phyloP scores from a whole-genome alignment of 2,888 invertebrate genomes.

The Philereme transversata region DNA sequence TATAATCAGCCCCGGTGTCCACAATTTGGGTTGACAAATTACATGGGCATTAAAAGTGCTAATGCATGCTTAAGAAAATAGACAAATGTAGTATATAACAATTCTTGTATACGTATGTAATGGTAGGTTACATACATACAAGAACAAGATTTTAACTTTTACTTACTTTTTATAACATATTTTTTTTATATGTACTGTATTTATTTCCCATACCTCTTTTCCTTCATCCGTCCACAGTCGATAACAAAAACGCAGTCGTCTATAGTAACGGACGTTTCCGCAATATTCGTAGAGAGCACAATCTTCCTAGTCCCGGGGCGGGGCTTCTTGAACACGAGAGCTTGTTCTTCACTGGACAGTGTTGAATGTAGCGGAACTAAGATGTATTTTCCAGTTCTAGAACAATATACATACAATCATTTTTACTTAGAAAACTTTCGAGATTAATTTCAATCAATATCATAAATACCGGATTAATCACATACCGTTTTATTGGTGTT shows the following conservation, averaged over 20 bases:
- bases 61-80: too few species aligned
- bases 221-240: slow-evolving; percentile 96
- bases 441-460: too few species aligned
- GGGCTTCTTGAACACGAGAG: slow-evolving; percentile 88
- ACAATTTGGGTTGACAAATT: too few species aligned
- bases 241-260: slow-evolving; percentile 98
- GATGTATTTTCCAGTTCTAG: slow-evolving; percentile 85
- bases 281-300: slow-evolving; percentile 95
- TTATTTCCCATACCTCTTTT: slow-evolving; percentile 85
- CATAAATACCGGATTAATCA: too few species aligned
- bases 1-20: too few species aligned
- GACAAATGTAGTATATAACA: too few species aligned
- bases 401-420: slow-evolving; percentile 12
- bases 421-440: too few species aligned
- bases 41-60: too few species aligned
- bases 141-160: too few species aligned
- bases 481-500: too few species aligned
- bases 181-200: not conserved
- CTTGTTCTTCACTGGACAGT: slow-evolving; percentile 92
- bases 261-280: slow-evolving; percentile 97
- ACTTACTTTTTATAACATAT: not conserved
- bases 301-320: slow-evolving; percentile 91
- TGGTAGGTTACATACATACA: too few species aligned
- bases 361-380: slow-evolving; percentile 94
- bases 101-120: too few species aligned